Evolutionary conservation across 2,113 vertebrate species (phyloP).

Genomic region (Phocoena sinus): DNA sequence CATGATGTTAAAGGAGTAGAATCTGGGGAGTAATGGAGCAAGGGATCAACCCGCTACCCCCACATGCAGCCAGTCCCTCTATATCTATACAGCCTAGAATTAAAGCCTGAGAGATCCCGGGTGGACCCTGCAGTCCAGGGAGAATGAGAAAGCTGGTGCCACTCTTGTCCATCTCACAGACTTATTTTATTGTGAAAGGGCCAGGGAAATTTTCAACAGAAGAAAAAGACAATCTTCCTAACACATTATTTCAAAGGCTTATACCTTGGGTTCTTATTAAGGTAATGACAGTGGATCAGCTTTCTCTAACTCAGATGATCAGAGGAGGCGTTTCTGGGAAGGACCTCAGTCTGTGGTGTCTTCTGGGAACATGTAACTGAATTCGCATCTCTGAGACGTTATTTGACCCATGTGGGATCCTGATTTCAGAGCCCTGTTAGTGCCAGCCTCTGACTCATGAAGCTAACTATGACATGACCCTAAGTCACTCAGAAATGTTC

Average conservation of each 20-base stretch:
- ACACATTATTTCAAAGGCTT: background rate
- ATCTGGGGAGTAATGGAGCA: rapidly evolving
- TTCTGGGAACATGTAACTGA: background rate
- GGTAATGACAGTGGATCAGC: too few relatives aligned
- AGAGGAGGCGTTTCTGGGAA: background rate
- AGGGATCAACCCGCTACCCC: rapidly evolving
- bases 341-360: background rate
- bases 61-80: rapidly evolving
- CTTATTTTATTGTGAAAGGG: background rate
- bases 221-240: background rate
- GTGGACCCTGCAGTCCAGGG: rapidly evolving
- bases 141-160: rapidly evolving
- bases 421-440: background rate
- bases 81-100: background rate
- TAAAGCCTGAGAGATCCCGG: background rate
- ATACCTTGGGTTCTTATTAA: background rate
- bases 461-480: background rate
- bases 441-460: background rate
- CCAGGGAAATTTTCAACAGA: background rate
- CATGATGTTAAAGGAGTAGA: background rate
- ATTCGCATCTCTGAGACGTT: background rate
- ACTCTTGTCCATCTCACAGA: background rate
- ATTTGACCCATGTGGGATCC: background rate
- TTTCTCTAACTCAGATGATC: too few relatives aligned
- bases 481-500: background rate